These are phyloP conservation scores for Drosophila persimilis DNA, from an alignment of 1,140 invertebrate species.

Conservation along the genomic window DNA sequence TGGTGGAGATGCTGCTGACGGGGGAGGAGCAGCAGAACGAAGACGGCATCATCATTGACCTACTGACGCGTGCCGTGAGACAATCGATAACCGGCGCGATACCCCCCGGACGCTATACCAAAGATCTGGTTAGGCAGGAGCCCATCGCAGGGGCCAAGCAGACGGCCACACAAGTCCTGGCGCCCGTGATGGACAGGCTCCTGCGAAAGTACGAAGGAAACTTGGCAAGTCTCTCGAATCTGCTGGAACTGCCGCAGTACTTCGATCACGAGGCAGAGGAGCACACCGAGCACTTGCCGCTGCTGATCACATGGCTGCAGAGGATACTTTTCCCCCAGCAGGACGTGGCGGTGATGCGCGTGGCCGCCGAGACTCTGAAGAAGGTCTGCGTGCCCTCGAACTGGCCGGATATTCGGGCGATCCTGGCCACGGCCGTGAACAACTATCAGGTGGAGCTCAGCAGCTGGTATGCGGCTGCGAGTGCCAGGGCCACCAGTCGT, in stretches of 20 bases:
- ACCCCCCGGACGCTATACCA: slow-evolving; percentile 52
- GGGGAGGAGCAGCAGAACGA: not conserved
- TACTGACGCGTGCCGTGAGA: slow-evolving; percentile 34
- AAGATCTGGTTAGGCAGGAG: slow-evolving; percentile 15
- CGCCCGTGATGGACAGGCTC: slow-evolving; percentile 10
- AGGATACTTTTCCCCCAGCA: slow-evolving; percentile 25
- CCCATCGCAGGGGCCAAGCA: slow-evolving; percentile 4
- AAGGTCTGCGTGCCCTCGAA: not conserved
- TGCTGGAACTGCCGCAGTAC: slow-evolving; percentile 43
- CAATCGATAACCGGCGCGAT: slow-evolving; percentile 55
- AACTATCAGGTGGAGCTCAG: slow-evolving; percentile 30
- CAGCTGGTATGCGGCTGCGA: slow-evolving; percentile 2
- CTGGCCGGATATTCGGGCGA: not conserved
- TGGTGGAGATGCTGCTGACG: slow-evolving; percentile 44
- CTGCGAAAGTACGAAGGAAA: slow-evolving; percentile 1
- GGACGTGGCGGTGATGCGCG: slow-evolving; percentile 8
- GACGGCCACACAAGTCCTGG: slow-evolving; percentile 16
- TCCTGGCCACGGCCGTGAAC: slow-evolving; percentile 34
- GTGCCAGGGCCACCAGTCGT: not conserved
- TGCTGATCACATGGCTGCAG: slow-evolving; percentile 22
- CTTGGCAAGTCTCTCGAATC: slow-evolving; percentile 19
- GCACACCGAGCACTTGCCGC: not conserved
- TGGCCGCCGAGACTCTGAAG: slow-evolving; percentile 31
- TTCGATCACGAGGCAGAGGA: not conserved
- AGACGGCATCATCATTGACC: slow-evolving; percentile 44